A percentile compares a stretch with the other conserved stretches of the same genome.
Evolutionary conservation across 2,888 invertebrate species (phyloP).

Genomic region (Conomelus anceps): DNA sequence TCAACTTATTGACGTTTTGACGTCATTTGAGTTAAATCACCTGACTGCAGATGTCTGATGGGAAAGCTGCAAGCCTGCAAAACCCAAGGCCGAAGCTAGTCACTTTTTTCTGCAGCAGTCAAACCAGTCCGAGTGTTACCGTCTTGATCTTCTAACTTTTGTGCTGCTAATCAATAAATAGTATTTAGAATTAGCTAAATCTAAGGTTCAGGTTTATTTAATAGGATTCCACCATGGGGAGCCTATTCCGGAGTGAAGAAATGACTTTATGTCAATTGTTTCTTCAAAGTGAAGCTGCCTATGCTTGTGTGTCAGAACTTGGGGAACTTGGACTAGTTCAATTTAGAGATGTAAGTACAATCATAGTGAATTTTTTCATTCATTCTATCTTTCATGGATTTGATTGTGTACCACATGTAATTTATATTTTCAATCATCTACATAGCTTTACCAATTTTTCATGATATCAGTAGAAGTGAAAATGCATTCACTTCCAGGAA

Average conservation of each 20-base stretch:
- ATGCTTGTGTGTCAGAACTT: constrained; percentile 55
- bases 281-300: constrained; percentile 45
- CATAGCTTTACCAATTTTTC: neutral
- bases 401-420: neutral
- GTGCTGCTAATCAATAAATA: neutral
- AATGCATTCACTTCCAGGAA: neutral
- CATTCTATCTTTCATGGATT: neutral
- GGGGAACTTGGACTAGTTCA: constrained; percentile 59
- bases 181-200: neutral
- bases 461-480: neutral
- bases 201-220: neutral
- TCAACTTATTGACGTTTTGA: neutral
- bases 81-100: neutral
- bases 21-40: neutral
- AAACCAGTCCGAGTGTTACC: neutral
- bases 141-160: neutral
- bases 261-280: constrained; percentile 34
- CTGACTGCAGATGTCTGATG: constrained; percentile 14
- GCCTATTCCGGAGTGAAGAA: constrained; percentile 36
- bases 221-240: constrained; percentile 32
- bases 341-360: constrained; percentile 46
- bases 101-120: neutral
- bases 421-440: neutral
- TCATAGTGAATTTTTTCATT: neutral
- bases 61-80: neutral